A percentile compares a stretch with the other conserved stretches of the same genome.
These are phyloP conservation scores for Pachycephus smyrnensis DNA, from an alignment of 2,888 invertebrate genomes.

Conservation along the genomic window DNA sequence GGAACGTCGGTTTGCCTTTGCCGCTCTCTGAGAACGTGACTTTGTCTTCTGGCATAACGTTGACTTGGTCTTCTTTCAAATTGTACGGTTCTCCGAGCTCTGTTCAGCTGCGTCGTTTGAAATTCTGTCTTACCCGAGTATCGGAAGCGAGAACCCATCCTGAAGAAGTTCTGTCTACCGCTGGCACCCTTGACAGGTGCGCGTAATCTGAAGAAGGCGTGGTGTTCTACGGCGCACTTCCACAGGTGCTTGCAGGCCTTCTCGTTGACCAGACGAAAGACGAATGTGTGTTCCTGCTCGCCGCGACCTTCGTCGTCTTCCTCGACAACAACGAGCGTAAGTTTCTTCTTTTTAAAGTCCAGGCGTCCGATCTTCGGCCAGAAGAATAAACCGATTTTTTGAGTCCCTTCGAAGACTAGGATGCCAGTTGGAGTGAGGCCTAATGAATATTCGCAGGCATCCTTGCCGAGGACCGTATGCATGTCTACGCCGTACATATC, in stretches of 20 bases:
- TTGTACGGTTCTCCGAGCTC: slow-evolving; percentile 92
- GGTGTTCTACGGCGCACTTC: slow-evolving; percentile 99
- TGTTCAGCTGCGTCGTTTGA: slow-evolving; percentile 92
- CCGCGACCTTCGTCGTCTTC: slow-evolving; percentile 94
- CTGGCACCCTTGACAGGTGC: slow-evolving; percentile 90
- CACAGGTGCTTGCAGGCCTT: slow-evolving; percentile 99
- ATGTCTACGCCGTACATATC: slow-evolving; percentile 99
- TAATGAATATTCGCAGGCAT: slow-evolving; percentile 94
- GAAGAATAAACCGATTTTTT: slow-evolving; percentile 98
- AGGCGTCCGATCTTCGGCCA: slow-evolving; percentile 99
- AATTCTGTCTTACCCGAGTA: slow-evolving; percentile 98
- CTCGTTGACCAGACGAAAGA: slow-evolving; percentile 94
- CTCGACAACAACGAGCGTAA: slow-evolving; percentile 97
- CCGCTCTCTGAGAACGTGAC: slow-evolving; percentile 85
- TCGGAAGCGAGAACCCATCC: slow-evolving; percentile 98
- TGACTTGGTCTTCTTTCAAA: slow-evolving; percentile 98
- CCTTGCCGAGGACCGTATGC: slow-evolving; percentile 97
- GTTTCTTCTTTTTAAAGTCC: slow-evolving; percentile 97
- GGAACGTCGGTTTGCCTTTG: slow-evolving; percentile 72
- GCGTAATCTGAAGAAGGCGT: slow-evolving; percentile 96
- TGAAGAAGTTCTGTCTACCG: slow-evolving; percentile 94
- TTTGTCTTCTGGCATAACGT: slow-evolving; percentile 92
- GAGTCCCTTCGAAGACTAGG: slow-evolving; percentile 94
- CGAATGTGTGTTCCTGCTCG: slow-evolving; percentile 98
- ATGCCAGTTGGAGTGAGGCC: slow-evolving; percentile 99